Percentiles rank a stretch among this genome's conserved stretches.
These are phyloP conservation scores for Drosophila nigritarsus DNA, from an alignment of 2,888 invertebrate genomes.

Conservation along the genomic window DNA sequence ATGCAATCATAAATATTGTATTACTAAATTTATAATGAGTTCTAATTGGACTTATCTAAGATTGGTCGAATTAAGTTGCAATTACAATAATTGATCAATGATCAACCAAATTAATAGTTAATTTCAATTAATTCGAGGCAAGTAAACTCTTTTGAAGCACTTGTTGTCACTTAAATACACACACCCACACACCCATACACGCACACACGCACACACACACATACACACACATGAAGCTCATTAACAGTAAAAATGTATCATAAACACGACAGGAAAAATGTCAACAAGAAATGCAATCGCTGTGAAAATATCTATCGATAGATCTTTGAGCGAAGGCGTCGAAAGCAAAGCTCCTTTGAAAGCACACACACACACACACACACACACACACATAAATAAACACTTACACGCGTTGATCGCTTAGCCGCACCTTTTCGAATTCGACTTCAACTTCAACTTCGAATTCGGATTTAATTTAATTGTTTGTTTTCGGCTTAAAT, in stretches of 20 bases:
- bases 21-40: background rate
- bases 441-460: slow-evolving; percentile 9
- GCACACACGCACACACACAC: slow-evolving; percentile 13
- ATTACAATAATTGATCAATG: background rate
- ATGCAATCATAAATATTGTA: background rate
- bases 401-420: slow-evolving; percentile 56
- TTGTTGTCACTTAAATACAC: slow-evolving; percentile 38
- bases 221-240: slow-evolving; percentile 17
- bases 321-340: slow-evolving; percentile 29
- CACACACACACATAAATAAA: background rate
- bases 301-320: slow-evolving; percentile 35
- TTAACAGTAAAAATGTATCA: slow-evolving; percentile 35
- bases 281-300: slow-evolving; percentile 46
- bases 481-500: slow-evolving; percentile 58
- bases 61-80: background rate
- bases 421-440: slow-evolving; percentile 53
- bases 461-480: slow-evolving; percentile 59
- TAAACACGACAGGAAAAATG: slow-evolving; percentile 45
- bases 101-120: background rate
- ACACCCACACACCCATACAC: slow-evolving; percentile 17
- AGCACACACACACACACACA: slow-evolving; percentile 5
- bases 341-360: slow-evolving; percentile 27
- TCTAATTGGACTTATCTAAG: too few species aligned
- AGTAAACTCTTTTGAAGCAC: slow-evolving; percentile 27
- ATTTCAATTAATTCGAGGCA: background rate